These are phyloP conservation scores for Argyrosomus regius DNA, from an alignment of 2,797 vertebrate genomes.

Conservation along the genomic window DNA sequence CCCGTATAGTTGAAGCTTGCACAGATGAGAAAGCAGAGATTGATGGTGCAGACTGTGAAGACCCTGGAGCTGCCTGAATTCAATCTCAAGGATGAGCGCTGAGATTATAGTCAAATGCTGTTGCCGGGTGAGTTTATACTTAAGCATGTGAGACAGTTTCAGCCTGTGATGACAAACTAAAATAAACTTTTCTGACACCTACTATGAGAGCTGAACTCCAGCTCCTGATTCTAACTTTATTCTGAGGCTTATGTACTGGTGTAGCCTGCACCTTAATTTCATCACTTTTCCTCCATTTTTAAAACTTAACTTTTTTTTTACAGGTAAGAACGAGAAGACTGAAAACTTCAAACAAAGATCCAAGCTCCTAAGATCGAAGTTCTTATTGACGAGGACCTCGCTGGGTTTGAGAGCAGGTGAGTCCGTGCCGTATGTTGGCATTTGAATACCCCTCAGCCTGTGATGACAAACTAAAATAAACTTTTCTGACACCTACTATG, in stretches of 20 bases:
- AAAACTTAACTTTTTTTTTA: neutral
- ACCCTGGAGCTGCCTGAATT: neutral
- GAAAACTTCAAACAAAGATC: too few relatives aligned
- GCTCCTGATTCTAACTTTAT: conserved; percentile 74
- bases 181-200: conserved; percentile 81
- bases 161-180: conserved; percentile 58
- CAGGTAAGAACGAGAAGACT: neutral
- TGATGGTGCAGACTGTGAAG: neutral
- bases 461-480: conserved; percentile 57
- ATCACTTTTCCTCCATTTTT: neutral
- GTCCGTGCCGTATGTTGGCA: neutral
- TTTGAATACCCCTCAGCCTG: conserved; percentile 16
- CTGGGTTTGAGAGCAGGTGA: neutral
- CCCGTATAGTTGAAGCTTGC: neutral
- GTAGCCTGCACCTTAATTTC: neutral
- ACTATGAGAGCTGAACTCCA: conserved; percentile 73
- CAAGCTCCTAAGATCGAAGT: neutral
- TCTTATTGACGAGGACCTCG: neutral
- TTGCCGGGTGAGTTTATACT: neutral
- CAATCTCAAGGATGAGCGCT: neutral
- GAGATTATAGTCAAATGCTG: neutral
- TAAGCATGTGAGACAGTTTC: neutral
- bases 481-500: conserved; percentile 75
- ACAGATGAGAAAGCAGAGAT: neutral
- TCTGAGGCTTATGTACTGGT: conserved; percentile 45